phyloP scores from a whole-genome alignment of 2,888 invertebrate species.

The Zaprionus bogoriensis region DNA sequence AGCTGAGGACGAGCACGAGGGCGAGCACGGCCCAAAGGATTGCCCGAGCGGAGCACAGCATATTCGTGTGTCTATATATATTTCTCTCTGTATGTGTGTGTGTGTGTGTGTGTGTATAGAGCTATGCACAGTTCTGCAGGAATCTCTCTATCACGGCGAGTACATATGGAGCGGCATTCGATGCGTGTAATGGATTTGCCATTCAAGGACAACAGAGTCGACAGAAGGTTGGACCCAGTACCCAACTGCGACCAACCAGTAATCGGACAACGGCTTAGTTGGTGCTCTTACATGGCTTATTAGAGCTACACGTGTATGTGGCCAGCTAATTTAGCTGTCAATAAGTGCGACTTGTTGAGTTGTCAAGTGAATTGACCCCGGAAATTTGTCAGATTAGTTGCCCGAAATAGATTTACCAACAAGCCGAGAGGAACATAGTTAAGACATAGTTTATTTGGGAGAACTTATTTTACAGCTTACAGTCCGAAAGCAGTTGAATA shows the following conservation, averaged over 20 bases:
- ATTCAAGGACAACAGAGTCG: conserved; percentile 3
- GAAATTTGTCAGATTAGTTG: conserved; percentile 22
- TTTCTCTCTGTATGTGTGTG: no score
- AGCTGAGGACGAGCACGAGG: conserved; percentile 7
- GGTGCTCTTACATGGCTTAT: conserved; percentile 57
- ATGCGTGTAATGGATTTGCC: conserved; percentile 55
- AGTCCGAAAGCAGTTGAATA: no score
- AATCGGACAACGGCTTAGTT: conserved; percentile 61
- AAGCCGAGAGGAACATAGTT: neutral
- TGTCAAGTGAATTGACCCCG: conserved; percentile 42
- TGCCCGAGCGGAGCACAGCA: conserved; percentile 16
- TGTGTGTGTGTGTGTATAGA: neutral
- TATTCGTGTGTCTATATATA: neutral
- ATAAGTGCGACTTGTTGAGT: conserved; percentile 25
- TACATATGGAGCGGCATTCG: conserved; percentile 32
- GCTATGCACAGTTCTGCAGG: neutral
- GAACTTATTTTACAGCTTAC: neutral
- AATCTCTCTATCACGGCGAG: neutral
- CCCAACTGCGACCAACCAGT: neutral
- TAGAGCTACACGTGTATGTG: conserved; percentile 55
- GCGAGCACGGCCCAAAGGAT: conserved; percentile 32
- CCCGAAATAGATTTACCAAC: neutral
- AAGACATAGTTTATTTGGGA: neutral
- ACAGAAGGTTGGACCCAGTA: neutral
- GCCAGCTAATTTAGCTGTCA: conserved; percentile 24